Evolutionary conservation across 2,888 invertebrate species (phyloP).

Genomic region (Pinctada fucata): DNA sequence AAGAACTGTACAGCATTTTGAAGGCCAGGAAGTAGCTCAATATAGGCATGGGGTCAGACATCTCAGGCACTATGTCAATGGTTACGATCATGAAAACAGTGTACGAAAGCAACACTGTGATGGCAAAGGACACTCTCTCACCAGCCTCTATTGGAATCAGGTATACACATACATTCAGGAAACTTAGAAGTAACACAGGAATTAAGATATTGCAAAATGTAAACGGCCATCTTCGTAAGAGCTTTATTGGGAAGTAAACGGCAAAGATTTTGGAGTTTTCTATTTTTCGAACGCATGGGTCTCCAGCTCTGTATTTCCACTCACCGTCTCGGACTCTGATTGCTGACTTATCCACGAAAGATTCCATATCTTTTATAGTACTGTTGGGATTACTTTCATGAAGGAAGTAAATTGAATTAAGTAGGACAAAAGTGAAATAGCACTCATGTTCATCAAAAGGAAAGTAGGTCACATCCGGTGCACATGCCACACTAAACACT

Average conservation of each 20-base stretch:
- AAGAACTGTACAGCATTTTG: constrained; percentile 4
- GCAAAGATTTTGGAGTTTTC: neutral
- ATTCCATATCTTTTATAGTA: neutral
- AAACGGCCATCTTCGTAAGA: constrained; percentile 41
- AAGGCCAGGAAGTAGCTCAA: constrained; percentile 4
- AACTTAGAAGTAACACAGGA: constrained; percentile 39
- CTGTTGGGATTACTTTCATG: neutral
- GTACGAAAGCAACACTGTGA: constrained; percentile 47
- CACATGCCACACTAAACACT: constrained; percentile 8
- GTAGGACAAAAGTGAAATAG: neutral
- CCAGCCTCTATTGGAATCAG: constrained; percentile 45
- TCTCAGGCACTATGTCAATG: constrained; percentile 45
- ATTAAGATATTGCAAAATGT: constrained; percentile 46
- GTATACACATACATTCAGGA: constrained; percentile 49
- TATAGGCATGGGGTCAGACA: constrained; percentile 32
- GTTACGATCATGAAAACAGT: constrained; percentile 50
- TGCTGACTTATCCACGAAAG: neutral
- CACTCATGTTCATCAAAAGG: constrained; percentile 22
- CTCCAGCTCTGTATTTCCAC: neutral
- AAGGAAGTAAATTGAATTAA: neutral
- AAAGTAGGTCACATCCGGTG: constrained; percentile 7
- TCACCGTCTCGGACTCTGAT: neutral
- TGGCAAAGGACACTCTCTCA: constrained; percentile 46
- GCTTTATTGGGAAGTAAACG: constrained; percentile 30
- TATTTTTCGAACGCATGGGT: neutral